Evolutionary conservation across 2,797 vertebrate genomes (phyloP), one percentile per base, ranked within the genome.

Genomic region (Trachurus trachurus): DNA sequence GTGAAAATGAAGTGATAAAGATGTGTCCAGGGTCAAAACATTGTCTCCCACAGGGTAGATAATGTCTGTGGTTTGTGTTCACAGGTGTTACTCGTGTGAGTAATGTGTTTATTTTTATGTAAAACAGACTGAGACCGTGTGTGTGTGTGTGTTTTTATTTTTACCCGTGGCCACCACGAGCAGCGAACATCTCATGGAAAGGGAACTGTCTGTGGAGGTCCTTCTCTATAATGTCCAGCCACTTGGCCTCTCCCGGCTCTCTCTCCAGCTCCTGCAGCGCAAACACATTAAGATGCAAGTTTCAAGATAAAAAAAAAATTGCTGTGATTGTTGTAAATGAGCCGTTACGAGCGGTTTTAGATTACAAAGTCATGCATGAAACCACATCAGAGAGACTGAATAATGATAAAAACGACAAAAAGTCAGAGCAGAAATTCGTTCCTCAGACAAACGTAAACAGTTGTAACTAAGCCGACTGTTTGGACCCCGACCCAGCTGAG

Each of bases 221-320:
- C 87, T 98, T 98, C 91, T 98, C 97, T 63, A 98, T 98, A 79
- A 97, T 97, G 83, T 98, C 97, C 81, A 97, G 78, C 97, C 97
- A 98, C 76, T 97, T 98, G 15, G 97, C 96, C 74, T 98, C 97
- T 37, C 97, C 97, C 11, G 85, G 91, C 50, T 96, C 96, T 62
- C 96, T 92, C 85, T 98, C 97, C 90, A 98, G 91, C 79, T 98
- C 97, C 97, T 98, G 83, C 39, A 71, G 31, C 0, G 26, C 0
- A 40, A 59, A 74, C 40, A 72, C 26, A 26, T 26, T 19, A 17
- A 66, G 5, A 82, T 0, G 53, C 5, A 58, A 29, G 37, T 56
- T 74, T 45, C 11, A 50, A 26, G 2, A 67, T 53, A 42, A 47
- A 21, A 26, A 26, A 26, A 26, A 26, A 26, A n/a, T n/a, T 16